These are phyloP conservation scores for Tigriopus californicus DNA, from an alignment of 2,888 invertebrate genomes.

Conservation along the genomic window DNA sequence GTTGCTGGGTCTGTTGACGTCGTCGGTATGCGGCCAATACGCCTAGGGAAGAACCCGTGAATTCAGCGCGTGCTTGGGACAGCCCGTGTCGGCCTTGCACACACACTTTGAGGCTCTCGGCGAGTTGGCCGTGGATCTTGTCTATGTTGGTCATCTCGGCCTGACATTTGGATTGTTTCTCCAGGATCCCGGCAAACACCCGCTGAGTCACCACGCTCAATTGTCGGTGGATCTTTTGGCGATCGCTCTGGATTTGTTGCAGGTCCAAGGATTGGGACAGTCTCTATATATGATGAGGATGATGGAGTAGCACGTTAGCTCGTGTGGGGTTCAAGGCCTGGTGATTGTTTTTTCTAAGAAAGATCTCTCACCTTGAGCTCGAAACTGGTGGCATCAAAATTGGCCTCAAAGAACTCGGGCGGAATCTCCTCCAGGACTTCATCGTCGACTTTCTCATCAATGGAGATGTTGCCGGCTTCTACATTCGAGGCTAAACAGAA, in stretches of 20 bases:
- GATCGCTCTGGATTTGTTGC: too few relatives aligned
- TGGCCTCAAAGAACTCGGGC: not conserved
- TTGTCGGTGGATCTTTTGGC: not conserved
- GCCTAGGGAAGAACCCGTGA: conserved; percentile 64
- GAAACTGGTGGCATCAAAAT: not conserved
- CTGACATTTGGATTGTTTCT: not conserved
- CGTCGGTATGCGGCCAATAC: conserved; percentile 80
- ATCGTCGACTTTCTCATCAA: not conserved
- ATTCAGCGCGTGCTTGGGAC: conserved; percentile 53
- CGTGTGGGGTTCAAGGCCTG: too few relatives aligned
- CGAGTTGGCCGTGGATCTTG: conserved; percentile 42
- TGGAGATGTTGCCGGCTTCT: too few relatives aligned
- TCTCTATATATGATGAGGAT: too few relatives aligned
- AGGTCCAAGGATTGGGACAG: too few relatives aligned
- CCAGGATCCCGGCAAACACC: not conserved
- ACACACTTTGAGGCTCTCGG: conserved; percentile 49
- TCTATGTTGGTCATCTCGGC: not conserved
- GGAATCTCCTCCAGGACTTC: not conserved
- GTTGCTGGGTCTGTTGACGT: conserved; percentile 55
- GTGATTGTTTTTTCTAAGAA: too few relatives aligned
- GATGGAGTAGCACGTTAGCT: too few relatives aligned
- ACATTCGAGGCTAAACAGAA: too few relatives aligned
- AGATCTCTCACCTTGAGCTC: not conserved
- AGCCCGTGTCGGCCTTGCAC: conserved; percentile 50
- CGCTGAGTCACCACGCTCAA: not conserved